Conservation (phyloP, 1,140 invertebrate genomes). For the Acyrthosiphon pisum region DNA sequence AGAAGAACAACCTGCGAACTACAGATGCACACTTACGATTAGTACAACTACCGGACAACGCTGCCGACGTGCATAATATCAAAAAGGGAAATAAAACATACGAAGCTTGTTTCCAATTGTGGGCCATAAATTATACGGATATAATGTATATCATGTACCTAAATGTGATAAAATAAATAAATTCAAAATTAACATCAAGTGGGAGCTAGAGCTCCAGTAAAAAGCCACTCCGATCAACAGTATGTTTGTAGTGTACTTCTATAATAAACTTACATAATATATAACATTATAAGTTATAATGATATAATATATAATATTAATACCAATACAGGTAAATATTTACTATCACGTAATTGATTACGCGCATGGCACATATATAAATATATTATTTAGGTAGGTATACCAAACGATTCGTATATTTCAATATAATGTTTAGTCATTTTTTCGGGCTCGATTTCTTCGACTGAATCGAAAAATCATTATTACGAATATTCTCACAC, state of each 20-base stretch:
- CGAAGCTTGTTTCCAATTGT: slow-evolving; percentile 26
- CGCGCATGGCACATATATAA: too few species aligned
- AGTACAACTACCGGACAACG: slow-evolving; percentile 33
- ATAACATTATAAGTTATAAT: neutral
- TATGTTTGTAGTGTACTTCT: too few species aligned
- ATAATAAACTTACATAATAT: too few species aligned
- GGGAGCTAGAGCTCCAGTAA: neutral
- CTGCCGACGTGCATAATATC: neutral
- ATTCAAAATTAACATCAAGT: neutral
- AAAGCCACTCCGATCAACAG: slow-evolving; percentile 4
- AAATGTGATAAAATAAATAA: neutral
- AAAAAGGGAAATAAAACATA: neutral
- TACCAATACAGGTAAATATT: too few species aligned
- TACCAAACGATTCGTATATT: too few species aligned
- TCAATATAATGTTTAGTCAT: too few species aligned
- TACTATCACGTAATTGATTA: too few species aligned
- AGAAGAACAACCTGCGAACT: slow-evolving; percentile 46
- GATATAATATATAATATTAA: neutral
- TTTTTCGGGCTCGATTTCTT: too few species aligned
- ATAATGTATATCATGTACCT: neutral
- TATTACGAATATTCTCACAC: too few species aligned
- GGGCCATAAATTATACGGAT: slow-evolving; percentile 17
- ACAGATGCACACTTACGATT: slow-evolving; percentile 45
- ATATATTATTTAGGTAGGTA: too few species aligned
- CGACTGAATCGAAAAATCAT: too few species aligned